phyloP scores from a whole-genome alignment of 2,888 invertebrate species.

The Agrilus cyanescens region DNA sequence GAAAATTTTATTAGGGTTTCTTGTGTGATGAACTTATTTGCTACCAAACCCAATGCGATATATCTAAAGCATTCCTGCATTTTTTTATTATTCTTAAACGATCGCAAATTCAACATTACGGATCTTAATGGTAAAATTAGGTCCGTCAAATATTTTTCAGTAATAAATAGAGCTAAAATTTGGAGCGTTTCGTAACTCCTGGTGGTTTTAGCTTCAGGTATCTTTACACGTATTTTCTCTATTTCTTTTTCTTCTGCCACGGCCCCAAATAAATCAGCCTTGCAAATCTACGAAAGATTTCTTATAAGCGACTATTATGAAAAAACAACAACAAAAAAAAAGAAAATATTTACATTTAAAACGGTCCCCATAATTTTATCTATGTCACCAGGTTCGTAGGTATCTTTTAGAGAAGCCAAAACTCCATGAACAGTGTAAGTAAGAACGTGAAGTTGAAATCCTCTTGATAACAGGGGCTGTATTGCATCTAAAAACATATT shows the following conservation, averaged over 20 bases:
- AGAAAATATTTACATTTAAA: constrained; percentile 45
- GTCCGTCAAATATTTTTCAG: constrained; percentile 62
- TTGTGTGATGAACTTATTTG: constrained; percentile 62
- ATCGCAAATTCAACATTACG: constrained; percentile 62
- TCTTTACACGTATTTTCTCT: constrained; percentile 66
- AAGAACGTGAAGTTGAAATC: constrained; percentile 90
- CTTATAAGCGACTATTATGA: not conserved
- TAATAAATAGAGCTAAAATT: constrained; percentile 68
- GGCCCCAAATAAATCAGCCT: constrained; percentile 79
- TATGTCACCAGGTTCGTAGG: constrained; percentile 67
- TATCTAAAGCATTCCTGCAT: constrained; percentile 69
- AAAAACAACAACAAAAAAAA: constrained; percentile 2
- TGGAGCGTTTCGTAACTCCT: constrained; percentile 80
- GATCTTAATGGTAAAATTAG: constrained; percentile 73
- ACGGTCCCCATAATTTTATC: constrained; percentile 66
- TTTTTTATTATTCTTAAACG: constrained; percentile 68
- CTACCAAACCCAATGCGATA: constrained; percentile 68
- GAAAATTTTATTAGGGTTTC: constrained; percentile 69
- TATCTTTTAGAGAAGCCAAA: constrained; percentile 55
- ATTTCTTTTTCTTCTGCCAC: constrained; percentile 89
- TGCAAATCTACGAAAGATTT: constrained; percentile 51
- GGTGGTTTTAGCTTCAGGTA: constrained; percentile 69
- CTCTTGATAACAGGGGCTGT: constrained; percentile 65
- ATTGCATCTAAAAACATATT: constrained; percentile 69
- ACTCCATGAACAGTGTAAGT: constrained; percentile 80